Conservation (phyloP, 2,888 invertebrate species). For the Brachyptera risi region DNA sequence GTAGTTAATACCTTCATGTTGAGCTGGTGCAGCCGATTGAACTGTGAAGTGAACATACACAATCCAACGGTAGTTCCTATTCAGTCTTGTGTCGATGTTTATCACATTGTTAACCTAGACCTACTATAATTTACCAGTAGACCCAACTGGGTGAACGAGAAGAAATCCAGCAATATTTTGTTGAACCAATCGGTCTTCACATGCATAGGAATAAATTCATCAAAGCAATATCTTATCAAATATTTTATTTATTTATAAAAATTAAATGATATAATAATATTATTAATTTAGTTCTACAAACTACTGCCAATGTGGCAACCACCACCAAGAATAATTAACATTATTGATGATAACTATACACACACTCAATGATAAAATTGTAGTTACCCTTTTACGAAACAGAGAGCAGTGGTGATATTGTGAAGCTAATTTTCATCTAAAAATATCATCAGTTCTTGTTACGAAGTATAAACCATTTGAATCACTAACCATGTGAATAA, state of each 20-base stretch:
- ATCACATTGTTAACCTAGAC: too few relatives aligned
- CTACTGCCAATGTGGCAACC: slow-evolving; percentile 11
- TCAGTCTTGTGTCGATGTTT: too few relatives aligned
- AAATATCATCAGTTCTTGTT: not conserved
- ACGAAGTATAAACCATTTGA: not conserved
- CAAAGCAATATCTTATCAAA: not conserved
- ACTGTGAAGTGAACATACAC: too few relatives aligned
- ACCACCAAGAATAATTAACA: slow-evolving; percentile 11
- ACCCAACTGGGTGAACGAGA: too few relatives aligned
- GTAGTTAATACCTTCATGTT: too few relatives aligned
- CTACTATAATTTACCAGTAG: too few relatives aligned
- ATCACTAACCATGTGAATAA: slow-evolving; percentile 8
- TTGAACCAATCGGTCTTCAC: too few relatives aligned
- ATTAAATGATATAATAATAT: slow-evolving; percentile 18
- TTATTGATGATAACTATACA: slow-evolving; percentile 1
- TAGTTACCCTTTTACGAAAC: not conserved
- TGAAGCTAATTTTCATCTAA: too few relatives aligned
- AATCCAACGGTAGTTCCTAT: too few relatives aligned
- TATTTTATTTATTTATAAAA: slow-evolving; percentile 13
- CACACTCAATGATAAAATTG: not conserved
- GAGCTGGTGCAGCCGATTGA: too few relatives aligned
- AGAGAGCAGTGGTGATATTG: too few relatives aligned
- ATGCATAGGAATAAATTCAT: not conserved
- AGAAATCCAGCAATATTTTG: too few relatives aligned
- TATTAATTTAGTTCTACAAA: slow-evolving; percentile 15